These are phyloP conservation scores for Allobates femoralis DNA, from an alignment of 2,797 vertebrate species.

Conservation along the genomic window DNA sequence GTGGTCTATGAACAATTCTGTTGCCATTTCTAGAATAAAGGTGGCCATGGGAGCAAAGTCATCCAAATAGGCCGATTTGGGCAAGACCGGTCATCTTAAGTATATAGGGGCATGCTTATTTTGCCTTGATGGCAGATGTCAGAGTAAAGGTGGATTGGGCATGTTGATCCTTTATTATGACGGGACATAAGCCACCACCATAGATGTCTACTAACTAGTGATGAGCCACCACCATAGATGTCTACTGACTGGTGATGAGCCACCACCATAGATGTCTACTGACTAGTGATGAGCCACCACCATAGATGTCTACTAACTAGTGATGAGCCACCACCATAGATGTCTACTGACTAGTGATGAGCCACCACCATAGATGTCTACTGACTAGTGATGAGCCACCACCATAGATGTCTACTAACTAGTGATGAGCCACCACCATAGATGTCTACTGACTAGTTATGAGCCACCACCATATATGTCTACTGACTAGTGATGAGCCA, in stretches of 20 bases:
- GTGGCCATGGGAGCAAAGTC: too few relatives aligned
- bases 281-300: background rate
- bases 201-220: too few relatives aligned
- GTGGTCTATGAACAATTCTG: background rate
- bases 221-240: background rate
- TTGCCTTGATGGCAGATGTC: too few relatives aligned
- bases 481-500: too few relatives aligned
- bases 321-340: background rate
- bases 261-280: background rate
- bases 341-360: too few relatives aligned
- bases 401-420: background rate
- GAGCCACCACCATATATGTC: background rate
- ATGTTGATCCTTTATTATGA: background rate
- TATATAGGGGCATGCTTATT: too few relatives aligned
- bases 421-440: background rate
- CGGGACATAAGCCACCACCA: background rate
- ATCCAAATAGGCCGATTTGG: too few relatives aligned
- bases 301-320: background rate
- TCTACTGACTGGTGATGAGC: background rate
- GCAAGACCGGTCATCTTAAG: too few relatives aligned
- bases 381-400: too few relatives aligned
- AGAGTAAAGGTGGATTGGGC: too few relatives aligned
- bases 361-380: background rate
- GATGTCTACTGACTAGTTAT: background rate
- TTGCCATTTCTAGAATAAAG: background rate